Conservation (phyloP, 2,888 invertebrate genomes). For the Geophilus truncorum region DNA sequence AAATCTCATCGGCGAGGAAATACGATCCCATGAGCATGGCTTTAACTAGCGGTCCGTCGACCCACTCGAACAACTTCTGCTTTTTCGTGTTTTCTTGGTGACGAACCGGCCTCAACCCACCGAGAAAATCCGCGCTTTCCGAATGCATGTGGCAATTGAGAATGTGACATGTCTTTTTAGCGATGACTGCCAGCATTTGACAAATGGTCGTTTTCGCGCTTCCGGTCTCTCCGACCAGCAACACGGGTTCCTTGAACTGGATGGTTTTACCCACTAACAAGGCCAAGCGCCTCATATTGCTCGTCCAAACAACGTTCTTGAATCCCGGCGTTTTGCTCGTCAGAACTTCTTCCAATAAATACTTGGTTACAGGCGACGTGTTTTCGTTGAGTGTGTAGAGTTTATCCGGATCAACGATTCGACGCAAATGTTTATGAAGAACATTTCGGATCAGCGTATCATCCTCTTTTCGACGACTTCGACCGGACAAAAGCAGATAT, state of each 20-base stretch:
- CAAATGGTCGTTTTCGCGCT: constrained; percentile 97
- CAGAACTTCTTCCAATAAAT: constrained; percentile 63
- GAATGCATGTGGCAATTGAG: constrained; percentile 99
- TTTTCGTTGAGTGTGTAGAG: constrained; percentile 60
- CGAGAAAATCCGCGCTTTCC: constrained; percentile 95
- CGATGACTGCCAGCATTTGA: constrained; percentile 72
- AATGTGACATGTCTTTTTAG: constrained; percentile 60
- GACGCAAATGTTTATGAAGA: constrained; percentile 48
- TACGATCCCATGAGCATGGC: constrained; percentile 72
- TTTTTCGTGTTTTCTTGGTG: constrained; percentile 42
- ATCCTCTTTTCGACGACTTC: constrained; percentile 81
- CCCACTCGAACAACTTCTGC: constrained; percentile 81
- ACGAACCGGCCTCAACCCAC: constrained; percentile 85
- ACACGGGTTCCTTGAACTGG: constrained; percentile 84
- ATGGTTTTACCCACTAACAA: constrained; percentile 66
- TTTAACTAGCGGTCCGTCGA: constrained; percentile 87
- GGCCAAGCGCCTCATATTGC: constrained; percentile 70
- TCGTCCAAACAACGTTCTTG: constrained; percentile 89
- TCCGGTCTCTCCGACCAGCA: constrained; percentile 95
- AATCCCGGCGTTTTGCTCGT: constrained; percentile 57
- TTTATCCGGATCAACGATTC: constrained; percentile 63
- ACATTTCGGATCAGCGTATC: constrained; percentile 72
- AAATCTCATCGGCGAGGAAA: constrained; percentile 97
- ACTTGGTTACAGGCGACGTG: constrained; percentile 71
- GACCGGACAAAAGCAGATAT: constrained; percentile 85